phyloP scores from a whole-genome alignment of 2,888 invertebrate species.

The Ophion ventricosus region DNA sequence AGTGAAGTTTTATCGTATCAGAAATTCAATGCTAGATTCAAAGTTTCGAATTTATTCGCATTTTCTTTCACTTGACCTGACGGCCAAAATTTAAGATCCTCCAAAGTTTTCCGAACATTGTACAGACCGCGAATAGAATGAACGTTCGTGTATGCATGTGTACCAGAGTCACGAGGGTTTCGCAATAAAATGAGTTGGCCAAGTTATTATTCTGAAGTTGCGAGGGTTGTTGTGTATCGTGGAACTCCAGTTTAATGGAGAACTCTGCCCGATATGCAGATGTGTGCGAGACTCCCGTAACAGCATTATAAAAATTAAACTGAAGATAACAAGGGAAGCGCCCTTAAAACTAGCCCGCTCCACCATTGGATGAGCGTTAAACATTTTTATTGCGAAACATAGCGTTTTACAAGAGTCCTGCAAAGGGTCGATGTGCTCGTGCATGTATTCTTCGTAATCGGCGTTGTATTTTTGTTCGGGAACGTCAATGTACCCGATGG shows the following conservation, averaged over 20 bases:
- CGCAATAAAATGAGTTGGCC: slow-evolving; percentile 41
- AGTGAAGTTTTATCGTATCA: not conserved
- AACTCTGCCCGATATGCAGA: slow-evolving; percentile 22
- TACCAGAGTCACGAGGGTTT: not conserved
- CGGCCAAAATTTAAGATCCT: not conserved
- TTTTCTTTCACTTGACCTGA: not conserved
- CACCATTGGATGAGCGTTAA: not conserved
- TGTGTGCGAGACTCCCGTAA: slow-evolving; percentile 8
- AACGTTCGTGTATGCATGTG: not conserved
- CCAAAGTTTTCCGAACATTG: not conserved
- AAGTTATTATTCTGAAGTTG: slow-evolving; percentile 34
- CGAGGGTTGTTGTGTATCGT: slow-evolving; percentile 5
- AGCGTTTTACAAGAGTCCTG: not conserved
- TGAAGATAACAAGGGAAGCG: not conserved
- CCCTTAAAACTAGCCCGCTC: not conserved
- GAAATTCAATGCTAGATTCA: not conserved
- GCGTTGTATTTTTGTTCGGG: not conserved
- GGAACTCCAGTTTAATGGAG: slow-evolving; percentile 18
- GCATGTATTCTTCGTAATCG: not conserved
- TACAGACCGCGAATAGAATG: not conserved
- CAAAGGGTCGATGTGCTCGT: slow-evolving; percentile 39
- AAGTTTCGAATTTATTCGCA: not conserved
- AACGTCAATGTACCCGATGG: slow-evolving; percentile 18
- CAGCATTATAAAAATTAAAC: slow-evolving; percentile 29
- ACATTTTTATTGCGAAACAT: not conserved